These are phyloP conservation scores for Ceramica pisi DNA, from an alignment of 2,888 invertebrate genomes.

Conservation along the genomic window DNA sequence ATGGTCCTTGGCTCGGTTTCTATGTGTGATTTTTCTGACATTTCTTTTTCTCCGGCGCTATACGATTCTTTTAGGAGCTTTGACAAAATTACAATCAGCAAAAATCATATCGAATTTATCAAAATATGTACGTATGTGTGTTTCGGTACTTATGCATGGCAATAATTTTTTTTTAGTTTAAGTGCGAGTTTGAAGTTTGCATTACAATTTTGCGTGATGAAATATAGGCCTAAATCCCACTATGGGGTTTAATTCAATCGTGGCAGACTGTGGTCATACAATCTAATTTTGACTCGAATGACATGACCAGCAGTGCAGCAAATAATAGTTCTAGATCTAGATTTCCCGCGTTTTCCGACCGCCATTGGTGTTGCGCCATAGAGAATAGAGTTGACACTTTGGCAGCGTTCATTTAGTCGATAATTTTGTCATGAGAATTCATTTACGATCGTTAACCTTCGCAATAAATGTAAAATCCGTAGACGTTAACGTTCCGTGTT, in stretches of 20 bases:
- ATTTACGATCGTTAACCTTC: conserved; percentile 28
- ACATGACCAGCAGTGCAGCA: conserved; percentile 1
- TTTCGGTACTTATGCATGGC: background rate
- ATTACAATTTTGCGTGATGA: background rate
- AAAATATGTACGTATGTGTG: background rate
- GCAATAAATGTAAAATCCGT: conserved; percentile 23
- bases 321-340: conserved; percentile 8
- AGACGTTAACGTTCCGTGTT: conserved; percentile 26
- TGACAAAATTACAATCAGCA: background rate
- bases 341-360: conserved; percentile 8
- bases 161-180: background rate
- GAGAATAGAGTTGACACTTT: conserved; percentile 13
- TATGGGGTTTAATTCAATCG: conserved; percentile 9
- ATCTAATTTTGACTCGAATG: conserved; percentile 26
- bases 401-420: conserved; percentile 20
- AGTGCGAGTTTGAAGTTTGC: background rate
- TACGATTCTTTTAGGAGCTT: background rate
- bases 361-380: conserved; percentile 18
- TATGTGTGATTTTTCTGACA: background rate
- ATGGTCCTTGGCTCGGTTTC: background rate
- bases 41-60: background rate
- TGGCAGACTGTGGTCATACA: conserved; percentile 1
- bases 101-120: background rate
- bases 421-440: conserved; percentile 32
- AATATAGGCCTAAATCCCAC: background rate